These are phyloP conservation scores for Champsocephalus gunnari DNA, from an alignment of 2,797 vertebrate species.

Conservation along the genomic window DNA sequence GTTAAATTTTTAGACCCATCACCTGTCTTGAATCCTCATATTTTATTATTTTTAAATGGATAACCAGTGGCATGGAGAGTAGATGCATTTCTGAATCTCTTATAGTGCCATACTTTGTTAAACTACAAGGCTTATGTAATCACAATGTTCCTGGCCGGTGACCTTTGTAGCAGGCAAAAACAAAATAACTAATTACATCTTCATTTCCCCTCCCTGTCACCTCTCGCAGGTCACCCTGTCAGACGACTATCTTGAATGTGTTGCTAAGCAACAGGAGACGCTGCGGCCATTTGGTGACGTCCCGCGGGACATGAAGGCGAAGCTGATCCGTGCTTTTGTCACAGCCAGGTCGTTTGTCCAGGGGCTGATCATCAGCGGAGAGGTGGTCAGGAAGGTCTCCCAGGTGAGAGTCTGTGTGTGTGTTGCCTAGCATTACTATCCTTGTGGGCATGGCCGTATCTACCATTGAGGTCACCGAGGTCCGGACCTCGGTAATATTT, in stretches of 20 bases:
- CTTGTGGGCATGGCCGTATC: too few species aligned
- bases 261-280: conserved; percentile 91
- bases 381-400: conserved; percentile 91
- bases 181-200: background rate
- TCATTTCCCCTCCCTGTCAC: background rate
- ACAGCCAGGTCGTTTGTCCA: conserved; percentile 90
- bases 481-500: too few species aligned
- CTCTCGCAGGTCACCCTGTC: conserved; percentile 84
- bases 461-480: too few species aligned
- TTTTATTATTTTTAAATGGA: conserved; percentile 4
- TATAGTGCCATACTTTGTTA: background rate
- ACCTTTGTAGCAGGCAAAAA: background rate
- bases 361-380: conserved; percentile 88
- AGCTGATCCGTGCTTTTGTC: conserved; percentile 89
- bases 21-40: background rate
- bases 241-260: conserved; percentile 93
- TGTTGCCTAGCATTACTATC: background rate
- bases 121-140: background rate
- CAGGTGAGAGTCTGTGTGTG: conserved; percentile 83
- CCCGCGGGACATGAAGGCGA: conserved; percentile 89
- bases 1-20: conserved; percentile 20
- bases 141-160: background rate
- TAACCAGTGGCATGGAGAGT: background rate
- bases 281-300: conserved; percentile 91
- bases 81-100: background rate